Evolutionary conservation across 2,888 invertebrate species (phyloP), one percentile per base, ranked within the genome.

Genomic region (Aleiodes leptofemur): DNA sequence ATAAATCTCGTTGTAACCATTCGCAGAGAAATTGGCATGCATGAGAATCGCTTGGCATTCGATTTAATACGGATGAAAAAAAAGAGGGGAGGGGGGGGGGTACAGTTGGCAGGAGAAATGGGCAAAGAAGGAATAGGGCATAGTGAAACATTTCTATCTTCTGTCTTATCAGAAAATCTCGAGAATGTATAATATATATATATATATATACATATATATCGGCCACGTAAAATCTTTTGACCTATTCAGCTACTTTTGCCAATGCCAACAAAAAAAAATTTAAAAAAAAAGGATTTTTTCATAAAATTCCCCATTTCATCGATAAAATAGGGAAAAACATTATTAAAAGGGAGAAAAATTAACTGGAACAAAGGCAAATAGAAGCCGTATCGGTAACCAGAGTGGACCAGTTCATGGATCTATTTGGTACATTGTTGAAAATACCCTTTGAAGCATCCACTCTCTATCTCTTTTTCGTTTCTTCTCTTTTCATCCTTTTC

Each of bases 11-110:
- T 23, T 23, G 23, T 64, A 72, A 75, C 57, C 71, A 66, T 69
- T 71, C 55, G 56, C 64, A 79, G 78, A 83, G 83, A 87, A 68
- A 88, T 88, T 88, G 88, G 87, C 88, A 88, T 88, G 88, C 88
- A 88, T 87, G 87, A 88, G 86, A 87, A 88, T 85, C 83, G 83
- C 83, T 79, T 83, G 85, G 87, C 85, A 83, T 88, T 87, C 88
- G 88, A 88, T 88, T 88, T 87, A 88, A 88, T 87, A 83, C 86
- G 85, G 81, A 86, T 86, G 72, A 87, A 87, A 87, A 23, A 23
- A 2, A 2, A 2, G 23, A 23, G 23, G 23, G 23, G 23, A 2
- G 23, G 23, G 23, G 23, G 23, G 86, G 86, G 66, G 48, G 70
- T 55, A 53, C 64, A 55, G 23, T 43, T 43, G 43, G 43, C 13